Base-by-base conservation (phyloP, 2,797 vertebrate genomes). In the Babyrousa celebensis region DNA sequence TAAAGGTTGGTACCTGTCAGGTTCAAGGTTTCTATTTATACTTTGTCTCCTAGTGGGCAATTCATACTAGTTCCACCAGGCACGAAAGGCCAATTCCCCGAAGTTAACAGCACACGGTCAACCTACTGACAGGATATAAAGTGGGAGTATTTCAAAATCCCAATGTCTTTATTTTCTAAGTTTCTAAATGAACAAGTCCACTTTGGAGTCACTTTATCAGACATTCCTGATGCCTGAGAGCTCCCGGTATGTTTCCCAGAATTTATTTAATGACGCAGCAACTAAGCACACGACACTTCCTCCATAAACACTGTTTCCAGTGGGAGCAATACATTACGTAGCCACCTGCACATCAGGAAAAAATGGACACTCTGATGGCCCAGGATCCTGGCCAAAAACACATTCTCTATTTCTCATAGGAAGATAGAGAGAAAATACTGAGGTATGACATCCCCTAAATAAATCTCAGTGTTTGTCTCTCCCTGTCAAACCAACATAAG, bases 111-210 rank as follows among this genome's bases (percentile, higher is more conserved):
- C 27, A 62, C 65, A 85, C 67, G 82, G 79, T 85, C 91, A 96
- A 91, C 71, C 77, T 65, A 52, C 89, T 92, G 71, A 97, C 85
- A 88, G 52, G 56, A 72, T 72, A 72, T 84, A 78, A 80, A 67
- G 32, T 58, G 75, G 89, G 94, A 75, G 60, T 92, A 97, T 92
- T 96, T n/a, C 0, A 4, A 97, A 97, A 88, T 75, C 80, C 80
- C 25, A 67, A 78, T 94, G 21, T 88, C 95, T 86, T 97, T 92
- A 98, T 93, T 96, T 85, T 36, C n/a, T 78, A 86, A 97, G 96
- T 95, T 94, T 87, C 52, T 83, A 90, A 97, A 86, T 77, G 91
- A 94, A 48, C 1, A 7, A 82, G 40, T 94, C 70, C 67, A 11
- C 77, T 97, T 92, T 62, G 1, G 89, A 80, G 83, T 85, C 2